Conservation (phyloP, 1,140 invertebrate genomes). For the Nixonia krombeini region DNA sequence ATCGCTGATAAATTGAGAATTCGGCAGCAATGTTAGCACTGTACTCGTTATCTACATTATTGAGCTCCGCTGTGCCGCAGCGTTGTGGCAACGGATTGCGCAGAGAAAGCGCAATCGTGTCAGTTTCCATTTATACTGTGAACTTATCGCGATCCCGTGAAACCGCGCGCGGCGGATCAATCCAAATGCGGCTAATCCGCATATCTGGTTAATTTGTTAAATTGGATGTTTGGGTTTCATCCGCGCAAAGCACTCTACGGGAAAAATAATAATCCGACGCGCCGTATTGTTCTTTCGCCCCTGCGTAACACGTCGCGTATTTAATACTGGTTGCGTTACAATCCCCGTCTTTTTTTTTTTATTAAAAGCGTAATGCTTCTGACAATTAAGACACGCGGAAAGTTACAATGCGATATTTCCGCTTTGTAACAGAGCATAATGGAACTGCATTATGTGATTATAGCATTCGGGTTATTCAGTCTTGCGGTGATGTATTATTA, state of each 20-base stretch:
- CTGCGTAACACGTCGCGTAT: slow-evolving; percentile 9
- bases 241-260: slow-evolving; percentile 20
- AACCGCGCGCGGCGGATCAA: slow-evolving; percentile 30
- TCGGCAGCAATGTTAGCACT: slow-evolving; percentile 17
- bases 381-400: no score
- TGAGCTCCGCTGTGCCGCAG: slow-evolving; percentile 13
- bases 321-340: no score
- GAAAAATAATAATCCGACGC: no score
- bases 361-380: no score
- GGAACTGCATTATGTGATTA: no score
- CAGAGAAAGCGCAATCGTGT: slow-evolving; percentile 22
- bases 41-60: slow-evolving; percentile 28
- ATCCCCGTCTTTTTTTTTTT: no score
- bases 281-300: no score
- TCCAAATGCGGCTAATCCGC: slow-evolving; percentile 37
- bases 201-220: slow-evolving; percentile 49
- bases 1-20: slow-evolving; percentile 19
- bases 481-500: no score
- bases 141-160: slow-evolving; percentile 26
- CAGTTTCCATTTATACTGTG: slow-evolving; percentile 40
- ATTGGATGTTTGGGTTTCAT: slow-evolving; percentile 30
- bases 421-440: no score
- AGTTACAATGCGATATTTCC: no score
- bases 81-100: slow-evolving; percentile 8
- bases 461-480: no score